Evolutionary conservation across 2,888 invertebrate species (phyloP), one percentile per base, ranked within the genome.

Genomic region (Lepidonotus clava): DNA sequence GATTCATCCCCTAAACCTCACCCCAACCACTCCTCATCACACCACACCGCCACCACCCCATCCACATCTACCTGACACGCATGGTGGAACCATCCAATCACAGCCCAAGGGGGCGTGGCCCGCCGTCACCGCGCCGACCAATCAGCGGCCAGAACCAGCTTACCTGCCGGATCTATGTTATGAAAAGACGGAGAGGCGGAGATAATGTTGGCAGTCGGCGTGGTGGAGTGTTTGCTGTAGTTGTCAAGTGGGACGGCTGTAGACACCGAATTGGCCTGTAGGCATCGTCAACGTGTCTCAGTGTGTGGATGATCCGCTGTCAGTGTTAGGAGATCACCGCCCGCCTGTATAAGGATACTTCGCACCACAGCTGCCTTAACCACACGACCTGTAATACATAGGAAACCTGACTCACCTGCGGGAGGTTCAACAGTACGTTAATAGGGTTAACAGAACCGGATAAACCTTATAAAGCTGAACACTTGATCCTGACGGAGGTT

Each of bases 91-190:
- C n/a, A 51, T 11, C 66, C 66, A 66, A 66, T 66, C 66, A 24
- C 6, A 8, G n/a, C 66, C 14, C 32, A 6, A 24, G 32, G 6
- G 80, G 80, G 80, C 80, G 80, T 21, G 51, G 24, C 80, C 24
- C 46, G 80, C 21, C 28, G 28, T 34, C 28, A n/a, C 66, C n/a
- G 46, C 46, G 80, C 41, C 80, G 46, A 80, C 80, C 80, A 80
- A 80, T 80, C 46, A 51, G 51, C n/a, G 66, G 24, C 32, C 14
- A n/a, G 24, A 6, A 8, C 14, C 8, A 8, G 66, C 66, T 66
- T 66, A 66, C 66, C 66, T 66, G 66, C 66, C 6, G 24, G 6
- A 8, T 66, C 6, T 66, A 24, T 32, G 66, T 28, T 24, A 66
- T 66, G 66, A 66, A 28, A 66, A 66, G 66, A 66, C 32, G 24